Evolutionary conservation across 64 coral and sea anemone genomes (phyloP).

Genomic region (Cladopsammia gracilis): DNA sequence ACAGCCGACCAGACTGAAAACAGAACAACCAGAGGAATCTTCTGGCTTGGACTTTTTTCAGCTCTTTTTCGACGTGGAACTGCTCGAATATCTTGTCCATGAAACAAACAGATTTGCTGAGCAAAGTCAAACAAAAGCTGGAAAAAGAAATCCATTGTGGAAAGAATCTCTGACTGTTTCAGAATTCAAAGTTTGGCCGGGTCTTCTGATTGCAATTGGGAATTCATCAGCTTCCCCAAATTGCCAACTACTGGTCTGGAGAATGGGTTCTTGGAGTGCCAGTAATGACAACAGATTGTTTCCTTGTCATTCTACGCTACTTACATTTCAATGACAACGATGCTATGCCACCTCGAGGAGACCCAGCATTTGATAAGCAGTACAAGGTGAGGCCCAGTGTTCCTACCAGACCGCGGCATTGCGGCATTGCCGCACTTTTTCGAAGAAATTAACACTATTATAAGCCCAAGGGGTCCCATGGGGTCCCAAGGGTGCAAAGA

Average conservation of each 20-base stretch:
- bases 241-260: constrained; percentile 59
- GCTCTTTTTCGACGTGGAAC: constrained; percentile 42
- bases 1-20: not conserved
- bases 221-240: constrained; percentile 41
- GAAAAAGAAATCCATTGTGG: constrained; percentile 15
- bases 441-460: too few relatives aligned
- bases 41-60: constrained; percentile 13
- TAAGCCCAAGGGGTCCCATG: too few relatives aligned
- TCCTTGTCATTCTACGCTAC: constrained; percentile 45
- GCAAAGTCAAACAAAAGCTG: not conserved
- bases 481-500: too few relatives aligned
- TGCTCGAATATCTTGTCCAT: constrained; percentile 16
- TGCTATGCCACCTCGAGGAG: constrained; percentile 34
- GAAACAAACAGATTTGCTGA: constrained; percentile 46
- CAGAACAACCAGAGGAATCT: constrained; percentile 17
- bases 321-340: constrained; percentile 56
- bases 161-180: not conserved
- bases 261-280: constrained; percentile 51
- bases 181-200: constrained; percentile 13
- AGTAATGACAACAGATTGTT: constrained; percentile 66
- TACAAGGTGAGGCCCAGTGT: constrained; percentile 74
- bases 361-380: constrained; percentile 48
- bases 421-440: too few relatives aligned
- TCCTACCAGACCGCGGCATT: too few relatives aligned
- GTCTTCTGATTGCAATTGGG: constrained; percentile 51